phyloP scores from a whole-genome alignment of 2,797 vertebrate genomes.

The Tenualosa thibaudeaui region DNA sequence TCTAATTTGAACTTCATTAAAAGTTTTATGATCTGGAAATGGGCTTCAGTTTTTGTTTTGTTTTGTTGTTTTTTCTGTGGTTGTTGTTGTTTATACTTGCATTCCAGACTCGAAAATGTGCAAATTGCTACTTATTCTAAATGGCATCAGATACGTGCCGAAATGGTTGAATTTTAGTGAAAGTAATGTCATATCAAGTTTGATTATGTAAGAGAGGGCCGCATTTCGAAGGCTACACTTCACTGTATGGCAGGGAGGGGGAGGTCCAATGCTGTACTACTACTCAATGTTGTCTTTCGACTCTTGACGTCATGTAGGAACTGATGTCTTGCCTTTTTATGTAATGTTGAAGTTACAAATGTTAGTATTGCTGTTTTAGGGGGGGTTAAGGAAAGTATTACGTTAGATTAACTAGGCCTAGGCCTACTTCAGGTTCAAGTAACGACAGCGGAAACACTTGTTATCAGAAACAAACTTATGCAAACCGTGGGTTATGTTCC shows the following conservation, averaged over 20 bases:
- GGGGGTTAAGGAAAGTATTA: slow-evolving; percentile 6
- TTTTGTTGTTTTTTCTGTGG: too few species aligned
- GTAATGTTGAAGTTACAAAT: background rate
- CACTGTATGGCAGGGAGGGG: background rate
- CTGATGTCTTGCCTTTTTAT: background rate
- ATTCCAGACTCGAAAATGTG: too few species aligned
- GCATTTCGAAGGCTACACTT: background rate
- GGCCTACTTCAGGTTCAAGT: background rate
- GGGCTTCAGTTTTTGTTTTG: background rate
- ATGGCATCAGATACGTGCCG: background rate
- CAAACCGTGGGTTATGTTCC: slow-evolving; percentile 16
- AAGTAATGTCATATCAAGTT: background rate
- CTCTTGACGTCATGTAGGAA: slow-evolving; percentile 12
- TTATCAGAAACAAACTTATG: slow-evolving; percentile 22
- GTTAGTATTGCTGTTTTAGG: background rate
- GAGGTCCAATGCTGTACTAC: slow-evolving; percentile 15
- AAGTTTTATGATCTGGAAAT: background rate
- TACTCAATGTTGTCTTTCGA: slow-evolving; percentile 21
- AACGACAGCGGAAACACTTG: slow-evolving; percentile 24
- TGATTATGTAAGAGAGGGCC: background rate
- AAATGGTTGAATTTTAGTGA: background rate
- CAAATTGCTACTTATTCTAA: too few species aligned
- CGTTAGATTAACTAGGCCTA: background rate
- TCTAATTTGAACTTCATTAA: background rate
- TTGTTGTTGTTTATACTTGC: too few species aligned